Percentiles rank a stretch among this genome's conserved stretches.
These are phyloP conservation scores for Thalassarche chlororhynchos DNA, from an alignment of 2,113 vertebrate genomes.

Conservation along the genomic window DNA sequence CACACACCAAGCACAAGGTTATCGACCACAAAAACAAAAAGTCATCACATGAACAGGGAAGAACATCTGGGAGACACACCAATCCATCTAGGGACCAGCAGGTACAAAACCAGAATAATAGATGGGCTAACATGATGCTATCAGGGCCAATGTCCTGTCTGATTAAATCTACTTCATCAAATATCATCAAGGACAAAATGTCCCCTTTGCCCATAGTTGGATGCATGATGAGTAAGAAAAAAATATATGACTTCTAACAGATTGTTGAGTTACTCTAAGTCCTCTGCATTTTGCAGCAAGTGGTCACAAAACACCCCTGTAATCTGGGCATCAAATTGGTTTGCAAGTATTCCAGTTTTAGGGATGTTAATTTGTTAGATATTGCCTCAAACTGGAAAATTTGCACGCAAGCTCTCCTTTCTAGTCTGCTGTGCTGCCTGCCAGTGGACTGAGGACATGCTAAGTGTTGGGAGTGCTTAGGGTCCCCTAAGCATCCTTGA, in stretches of 20 bases:
- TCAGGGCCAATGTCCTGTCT: neutral
- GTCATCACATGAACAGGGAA: neutral
- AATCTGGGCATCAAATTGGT: neutral
- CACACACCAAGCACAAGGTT: conserved; percentile 17
- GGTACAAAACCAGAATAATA: conserved; percentile 7
- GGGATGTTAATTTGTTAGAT: neutral
- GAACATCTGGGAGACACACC: neutral
- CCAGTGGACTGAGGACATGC: neutral
- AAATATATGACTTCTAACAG: neutral
- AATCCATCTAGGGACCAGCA: neutral
- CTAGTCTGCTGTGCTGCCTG: neutral
- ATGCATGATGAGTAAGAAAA: neutral
- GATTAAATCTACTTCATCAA: conserved; percentile 24
- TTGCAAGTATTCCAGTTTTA: neutral
- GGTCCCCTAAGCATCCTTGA: neutral
- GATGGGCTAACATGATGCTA: neutral
- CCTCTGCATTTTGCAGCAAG: neutral
- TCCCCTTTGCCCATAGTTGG: neutral
- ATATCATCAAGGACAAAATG: neutral
- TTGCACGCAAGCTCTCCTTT: neutral
- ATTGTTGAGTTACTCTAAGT: neutral
- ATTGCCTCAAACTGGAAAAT: neutral
- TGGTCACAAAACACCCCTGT: neutral
- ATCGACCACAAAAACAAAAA: neutral
- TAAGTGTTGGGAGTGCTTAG: neutral